A percentile compares a stretch with the other conserved stretches of the same genome.
Conservation (phyloP, 2,888 invertebrate genomes). For the Camponotus fellah region DNA sequence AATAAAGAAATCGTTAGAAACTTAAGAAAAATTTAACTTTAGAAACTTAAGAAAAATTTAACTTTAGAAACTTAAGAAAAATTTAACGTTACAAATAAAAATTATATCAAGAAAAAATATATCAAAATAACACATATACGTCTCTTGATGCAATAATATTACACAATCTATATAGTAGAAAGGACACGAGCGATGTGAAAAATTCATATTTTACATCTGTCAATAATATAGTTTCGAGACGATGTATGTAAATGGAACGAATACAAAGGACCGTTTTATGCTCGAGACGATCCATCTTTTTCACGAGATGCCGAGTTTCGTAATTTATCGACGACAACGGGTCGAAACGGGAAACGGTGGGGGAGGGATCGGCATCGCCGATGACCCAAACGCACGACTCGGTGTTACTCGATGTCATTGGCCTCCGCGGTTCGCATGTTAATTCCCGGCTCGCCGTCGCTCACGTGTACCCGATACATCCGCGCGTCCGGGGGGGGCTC, state of each 20-base stretch:
- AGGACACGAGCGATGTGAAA: background rate
- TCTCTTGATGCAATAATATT: background rate
- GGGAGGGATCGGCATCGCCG: constrained; percentile 56
- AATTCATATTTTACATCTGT: background rate
- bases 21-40: too few relatives aligned
- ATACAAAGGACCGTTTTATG: background rate
- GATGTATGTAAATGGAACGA: background rate
- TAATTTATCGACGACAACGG: constrained; percentile 53
- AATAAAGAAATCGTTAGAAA: constrained; percentile 20
- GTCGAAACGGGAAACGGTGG: background rate
- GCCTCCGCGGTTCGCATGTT: constrained; percentile 79
- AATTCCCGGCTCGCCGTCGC: constrained; percentile 66
- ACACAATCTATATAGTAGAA: background rate
- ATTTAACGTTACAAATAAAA: background rate
- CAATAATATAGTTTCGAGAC: background rate
- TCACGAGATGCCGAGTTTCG: constrained; percentile 23
- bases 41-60: too few relatives aligned
- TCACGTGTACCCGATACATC: constrained; percentile 60
- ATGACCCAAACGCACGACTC: constrained; percentile 69
- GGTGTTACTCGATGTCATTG: constrained; percentile 82
- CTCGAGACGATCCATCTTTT: background rate
- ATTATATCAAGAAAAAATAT: background rate
- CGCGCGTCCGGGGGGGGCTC: background rate
- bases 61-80: too few relatives aligned
- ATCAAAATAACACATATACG: background rate